Conservation (phyloP, 37 sponge, comb jelly and placozoan genomes). For the Beroe ovata region DNA sequence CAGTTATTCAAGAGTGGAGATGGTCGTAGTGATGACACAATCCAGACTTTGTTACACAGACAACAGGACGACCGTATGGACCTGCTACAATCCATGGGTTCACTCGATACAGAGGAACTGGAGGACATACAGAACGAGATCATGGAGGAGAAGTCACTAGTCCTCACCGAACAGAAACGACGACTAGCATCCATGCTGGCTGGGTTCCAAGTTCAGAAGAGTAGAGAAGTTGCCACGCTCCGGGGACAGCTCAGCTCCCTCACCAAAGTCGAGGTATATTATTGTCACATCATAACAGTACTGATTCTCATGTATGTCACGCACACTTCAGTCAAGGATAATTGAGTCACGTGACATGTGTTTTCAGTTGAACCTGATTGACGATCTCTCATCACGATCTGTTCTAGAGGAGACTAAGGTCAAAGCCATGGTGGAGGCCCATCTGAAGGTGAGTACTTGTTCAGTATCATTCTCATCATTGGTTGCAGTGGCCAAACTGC, state of each 20-base stretch:
- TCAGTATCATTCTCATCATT: not conserved
- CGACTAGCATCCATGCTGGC: conserved; percentile 62
- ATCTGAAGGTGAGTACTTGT: conserved; percentile 9
- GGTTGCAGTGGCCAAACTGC: no score
- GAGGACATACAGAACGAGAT: conserved; percentile 54
- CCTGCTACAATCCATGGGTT: not conserved
- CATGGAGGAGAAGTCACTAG: conserved; percentile 33
- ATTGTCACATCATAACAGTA: no score
- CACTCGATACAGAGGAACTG: not conserved
- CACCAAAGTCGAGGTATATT: conserved; percentile 63
- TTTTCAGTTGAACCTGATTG: conserved; percentile 54
- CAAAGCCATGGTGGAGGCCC: conserved; percentile 32
- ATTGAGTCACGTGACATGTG: no score
- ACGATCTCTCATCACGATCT: conserved; percentile 21
- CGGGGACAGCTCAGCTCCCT: conserved; percentile 64
- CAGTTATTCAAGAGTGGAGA: conserved; percentile 41
- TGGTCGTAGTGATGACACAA: conserved; percentile 41
- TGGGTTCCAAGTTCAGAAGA: conserved; percentile 44
- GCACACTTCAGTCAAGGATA: no score
- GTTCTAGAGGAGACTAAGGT: conserved; percentile 16
- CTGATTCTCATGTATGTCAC: no score
- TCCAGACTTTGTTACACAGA: conserved; percentile 7
- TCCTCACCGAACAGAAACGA: conserved; percentile 58
- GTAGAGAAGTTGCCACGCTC: conserved; percentile 51
- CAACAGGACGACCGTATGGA: conserved; percentile 56